Base-by-base conservation (phyloP, 2,113 vertebrate genomes). In the Salvelinus fontinalis region DNA sequence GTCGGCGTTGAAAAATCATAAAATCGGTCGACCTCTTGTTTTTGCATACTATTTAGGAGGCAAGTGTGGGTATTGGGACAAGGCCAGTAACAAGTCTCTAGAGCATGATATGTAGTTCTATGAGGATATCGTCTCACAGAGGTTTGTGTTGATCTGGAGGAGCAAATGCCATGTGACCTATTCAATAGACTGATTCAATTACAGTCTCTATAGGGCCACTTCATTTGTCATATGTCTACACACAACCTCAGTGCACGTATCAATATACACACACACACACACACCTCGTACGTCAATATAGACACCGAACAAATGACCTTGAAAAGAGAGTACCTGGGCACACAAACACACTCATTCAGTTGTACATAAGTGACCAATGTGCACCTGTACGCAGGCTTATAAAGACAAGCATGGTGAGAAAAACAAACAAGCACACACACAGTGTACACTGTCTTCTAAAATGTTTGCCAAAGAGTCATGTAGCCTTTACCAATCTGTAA, bases 201-300 rank as follows among this genome's bases (percentile, higher is more conserved):
- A 70, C 72, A 68, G 29, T 60, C 71, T 59, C 44, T 27, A 62
- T 22, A 31, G 62, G 60, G 57, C 24, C 22, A 27, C 48, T 51
- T 51, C 22, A 7, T 71, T 5, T 16, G 48, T 5, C 60, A 49
- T n/a, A 39, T 16, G 11, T 54, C 27, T 62, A 69, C 22, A 12
- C 64, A 76, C 75, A 78, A 76, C 75, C 79, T 65, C 71, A 75
- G 73, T 71, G 67, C 34, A 75, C 67, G 71, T 81, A 74, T 81
- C 71, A 83, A 81, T 72, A 67, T 75, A 76, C 73, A 76, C 26
- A 26, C 26, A 26, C 26, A 26, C 44, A 20, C 70, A 71, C 69
- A 74, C 64, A 68, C 18, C 2, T 2, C 71, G 70, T 54, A 79
- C 4, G 48, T 83, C 82, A 78, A 39, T 39, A 29, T 2, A 9